These are phyloP conservation scores for Xanthia togata DNA, from an alignment of 2,888 invertebrate species.

Conservation along the genomic window DNA sequence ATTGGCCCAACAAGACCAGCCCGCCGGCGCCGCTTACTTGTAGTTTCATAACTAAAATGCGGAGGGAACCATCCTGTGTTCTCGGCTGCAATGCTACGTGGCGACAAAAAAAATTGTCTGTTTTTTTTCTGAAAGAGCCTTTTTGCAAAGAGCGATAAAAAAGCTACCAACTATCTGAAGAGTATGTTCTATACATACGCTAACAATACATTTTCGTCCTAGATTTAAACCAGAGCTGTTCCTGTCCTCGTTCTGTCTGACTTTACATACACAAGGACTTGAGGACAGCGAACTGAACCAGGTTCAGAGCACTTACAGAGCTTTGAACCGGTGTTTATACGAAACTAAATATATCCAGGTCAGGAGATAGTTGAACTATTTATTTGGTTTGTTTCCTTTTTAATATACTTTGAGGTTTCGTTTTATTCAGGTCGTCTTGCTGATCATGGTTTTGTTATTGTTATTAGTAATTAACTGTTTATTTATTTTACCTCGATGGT, in stretches of 20 bases:
- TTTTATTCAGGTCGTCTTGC: too few species aligned
- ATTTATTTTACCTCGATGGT: too few species aligned
- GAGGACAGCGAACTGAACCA: conserved; percentile 23
- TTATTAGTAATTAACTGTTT: too few species aligned
- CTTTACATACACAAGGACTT: conserved; percentile 48
- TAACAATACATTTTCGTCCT: conserved; percentile 1
- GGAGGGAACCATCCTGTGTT: too few species aligned
- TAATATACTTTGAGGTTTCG: neutral
- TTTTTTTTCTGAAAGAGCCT: neutral
- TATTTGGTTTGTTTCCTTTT: neutral
- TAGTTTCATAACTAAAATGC: too few species aligned
- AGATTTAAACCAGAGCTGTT: conserved; percentile 8
- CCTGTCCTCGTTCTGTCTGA: conserved; percentile 3
- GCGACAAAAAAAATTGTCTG: neutral
- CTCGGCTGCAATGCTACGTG: neutral
- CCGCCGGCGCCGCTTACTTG: too few species aligned
- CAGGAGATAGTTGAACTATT: conserved; percentile 25
- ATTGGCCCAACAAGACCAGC: too few species aligned
- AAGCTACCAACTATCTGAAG: too few species aligned
- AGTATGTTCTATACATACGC: too few species aligned
- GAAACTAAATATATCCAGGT: conserved; percentile 34
- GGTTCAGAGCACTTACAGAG: conserved; percentile 30
- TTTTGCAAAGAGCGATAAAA: too few species aligned
- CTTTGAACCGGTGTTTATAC: conserved; percentile 37
- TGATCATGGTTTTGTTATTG: too few species aligned